A percentile compares a stretch with the other conserved stretches of the same genome.
Evolutionary conservation across 1,140 invertebrate genomes (phyloP).

Genomic region (Nylanderia fulva): DNA sequence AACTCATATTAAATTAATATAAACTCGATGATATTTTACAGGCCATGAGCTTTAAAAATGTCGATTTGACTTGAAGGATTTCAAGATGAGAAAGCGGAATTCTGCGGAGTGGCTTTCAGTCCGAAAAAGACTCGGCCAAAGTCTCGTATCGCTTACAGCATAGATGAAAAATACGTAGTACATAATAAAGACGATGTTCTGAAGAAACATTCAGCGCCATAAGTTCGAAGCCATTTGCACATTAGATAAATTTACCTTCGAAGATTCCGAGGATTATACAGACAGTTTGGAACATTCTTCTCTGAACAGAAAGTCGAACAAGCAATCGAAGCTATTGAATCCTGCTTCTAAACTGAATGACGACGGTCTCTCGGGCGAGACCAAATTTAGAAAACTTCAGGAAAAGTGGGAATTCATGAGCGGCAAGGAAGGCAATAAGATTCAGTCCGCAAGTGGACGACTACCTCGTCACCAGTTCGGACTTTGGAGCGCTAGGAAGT

Average conservation of each 20-base stretch:
- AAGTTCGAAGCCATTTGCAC: constrained; percentile 90
- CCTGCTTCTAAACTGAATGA: constrained; percentile 71
- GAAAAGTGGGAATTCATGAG: constrained; percentile 94
- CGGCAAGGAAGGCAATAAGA: constrained; percentile 84
- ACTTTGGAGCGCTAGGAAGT: constrained; percentile 84
- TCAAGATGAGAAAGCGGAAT: constrained; percentile 85
- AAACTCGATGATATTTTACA: too few relatives aligned
- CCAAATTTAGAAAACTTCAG: constrained; percentile 91
- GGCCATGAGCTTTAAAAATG: constrained; percentile 73
- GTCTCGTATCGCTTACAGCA: constrained; percentile 88
- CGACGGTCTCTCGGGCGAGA: constrained; percentile 82
- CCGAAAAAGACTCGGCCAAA: constrained; percentile 88
- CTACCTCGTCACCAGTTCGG: constrained; percentile 84
- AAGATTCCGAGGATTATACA: constrained; percentile 91
- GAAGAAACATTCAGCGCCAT: constrained; percentile 91
- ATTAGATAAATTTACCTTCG: constrained; percentile 89
- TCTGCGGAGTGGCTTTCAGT: constrained; percentile 81
- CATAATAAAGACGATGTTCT: constrained; percentile 87
- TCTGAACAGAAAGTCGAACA: constrained; percentile 80
- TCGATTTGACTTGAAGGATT: constrained; percentile 81
- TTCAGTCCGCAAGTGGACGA: constrained; percentile 77
- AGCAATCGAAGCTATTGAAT: constrained; percentile 64
- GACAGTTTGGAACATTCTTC: constrained; percentile 90
- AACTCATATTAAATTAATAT: too few relatives aligned
- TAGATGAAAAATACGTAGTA: constrained; percentile 84